A percentile compares a stretch with the other conserved stretches of the same genome.
Evolutionary conservation across 1,140 invertebrate genomes (phyloP).

Genomic region (Drosophila pruinosa): DNA sequence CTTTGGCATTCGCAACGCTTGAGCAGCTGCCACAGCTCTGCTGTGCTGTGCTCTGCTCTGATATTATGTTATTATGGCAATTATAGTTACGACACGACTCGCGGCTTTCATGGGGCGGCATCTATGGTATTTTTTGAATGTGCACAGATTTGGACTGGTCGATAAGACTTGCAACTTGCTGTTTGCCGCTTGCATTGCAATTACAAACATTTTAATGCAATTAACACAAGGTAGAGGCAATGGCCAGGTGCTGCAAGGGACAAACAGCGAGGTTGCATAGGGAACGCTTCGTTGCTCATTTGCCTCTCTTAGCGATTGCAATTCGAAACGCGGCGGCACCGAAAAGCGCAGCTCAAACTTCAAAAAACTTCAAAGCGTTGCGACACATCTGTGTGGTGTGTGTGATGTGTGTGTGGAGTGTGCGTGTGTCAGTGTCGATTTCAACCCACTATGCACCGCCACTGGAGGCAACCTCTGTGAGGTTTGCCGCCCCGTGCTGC

Average conservation of each 20-base stretch:
- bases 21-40: not conserved
- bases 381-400: conserved; percentile 55
- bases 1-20: conserved; percentile 8
- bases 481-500: conserved; percentile 37
- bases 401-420: no score
- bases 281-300: conserved; percentile 49
- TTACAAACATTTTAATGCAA: conserved; percentile 82
- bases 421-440: conserved; percentile 68
- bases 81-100: conserved; percentile 71
- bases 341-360: conserved; percentile 43
- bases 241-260: not conserved
- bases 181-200: conserved; percentile 56
- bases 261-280: not conserved
- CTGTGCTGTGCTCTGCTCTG: no score
- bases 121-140: conserved; percentile 69
- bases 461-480: conserved; percentile 28
- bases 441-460: conserved; percentile 50
- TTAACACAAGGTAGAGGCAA: conserved; percentile 53
- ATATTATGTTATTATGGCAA: conserved; percentile 82
- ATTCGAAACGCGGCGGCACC: conserved; percentile 47
- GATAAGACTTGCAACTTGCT: conserved; percentile 30
- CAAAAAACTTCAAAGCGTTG: conserved; percentile 69
- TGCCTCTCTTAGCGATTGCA: conserved; percentile 52
- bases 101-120: conserved; percentile 59
- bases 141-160: conserved; percentile 25